These are phyloP conservation scores for Myathropa florea DNA, from an alignment of 2,888 invertebrate genomes.

Conservation along the genomic window DNA sequence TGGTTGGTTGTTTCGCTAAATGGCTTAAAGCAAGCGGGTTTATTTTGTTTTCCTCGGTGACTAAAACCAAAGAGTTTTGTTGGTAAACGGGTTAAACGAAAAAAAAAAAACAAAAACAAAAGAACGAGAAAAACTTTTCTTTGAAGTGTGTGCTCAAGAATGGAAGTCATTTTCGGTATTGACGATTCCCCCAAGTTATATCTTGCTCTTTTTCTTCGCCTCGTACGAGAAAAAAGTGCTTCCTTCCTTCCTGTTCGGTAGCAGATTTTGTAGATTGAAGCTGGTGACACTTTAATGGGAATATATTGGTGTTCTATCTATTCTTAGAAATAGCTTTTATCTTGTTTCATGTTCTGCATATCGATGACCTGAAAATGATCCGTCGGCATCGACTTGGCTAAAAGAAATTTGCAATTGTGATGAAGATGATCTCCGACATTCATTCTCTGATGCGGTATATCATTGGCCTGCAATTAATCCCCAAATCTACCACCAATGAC, in stretches of 20 bases:
- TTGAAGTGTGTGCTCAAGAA: background rate
- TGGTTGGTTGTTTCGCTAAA: conserved; percentile 39
- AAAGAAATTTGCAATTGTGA: conserved; percentile 4
- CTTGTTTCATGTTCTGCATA: no score
- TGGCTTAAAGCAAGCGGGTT: conserved; percentile 39
- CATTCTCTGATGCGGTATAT: no score
- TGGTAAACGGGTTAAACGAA: background rate
- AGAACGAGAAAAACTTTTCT: background rate
- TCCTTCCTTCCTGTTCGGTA: background rate
- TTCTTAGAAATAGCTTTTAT: no score
- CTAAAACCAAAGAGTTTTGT: background rate
- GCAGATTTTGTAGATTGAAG: background rate
- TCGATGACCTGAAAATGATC: no score
- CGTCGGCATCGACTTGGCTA: no score
- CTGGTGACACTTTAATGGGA: no score
- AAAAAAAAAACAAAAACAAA: background rate
- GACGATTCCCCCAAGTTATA: background rate
- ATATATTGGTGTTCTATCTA: no score
- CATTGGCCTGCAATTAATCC: conserved; percentile 39
- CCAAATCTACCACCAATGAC: conserved; percentile 25
- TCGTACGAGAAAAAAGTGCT: conserved; percentile 21
- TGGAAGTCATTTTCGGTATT: conserved; percentile 4
- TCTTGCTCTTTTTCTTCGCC: background rate
- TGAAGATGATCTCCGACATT: background rate
- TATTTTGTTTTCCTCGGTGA: background rate